A percentile compares a stretch with the other conserved stretches of the same genome.
These are phyloP conservation scores for Zosterops lateralis DNA, from an alignment of 2,113 vertebrate genomes.

Conservation along the genomic window DNA sequence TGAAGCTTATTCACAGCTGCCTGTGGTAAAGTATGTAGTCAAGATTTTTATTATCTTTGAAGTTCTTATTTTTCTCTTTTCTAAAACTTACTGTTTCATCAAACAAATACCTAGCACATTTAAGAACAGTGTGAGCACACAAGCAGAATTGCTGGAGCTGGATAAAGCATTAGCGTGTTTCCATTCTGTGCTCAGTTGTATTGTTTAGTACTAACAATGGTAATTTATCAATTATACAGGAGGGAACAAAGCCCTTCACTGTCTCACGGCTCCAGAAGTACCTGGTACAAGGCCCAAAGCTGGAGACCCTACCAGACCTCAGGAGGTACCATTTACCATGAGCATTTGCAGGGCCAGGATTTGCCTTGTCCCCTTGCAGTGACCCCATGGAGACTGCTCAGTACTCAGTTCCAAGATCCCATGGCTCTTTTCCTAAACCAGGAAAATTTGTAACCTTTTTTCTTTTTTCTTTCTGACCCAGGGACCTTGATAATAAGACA, in stretches of 20 bases:
- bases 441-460: not conserved
- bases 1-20: conserved; percentile 73
- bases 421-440: not conserved
- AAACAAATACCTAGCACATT: conserved; percentile 72
- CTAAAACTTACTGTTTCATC: conserved; percentile 74
- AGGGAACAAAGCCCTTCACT: conserved; percentile 1
- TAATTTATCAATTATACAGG: conserved; percentile 51
- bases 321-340: accelerated
- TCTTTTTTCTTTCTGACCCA: not conserved
- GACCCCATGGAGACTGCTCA: not conserved
- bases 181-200: conserved; percentile 57
- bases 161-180: conserved; percentile 55
- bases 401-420: not conserved
- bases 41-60: conserved; percentile 77
- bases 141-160: conserved; percentile 58
- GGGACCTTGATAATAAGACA: not conserved
- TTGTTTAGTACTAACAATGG: conserved; percentile 43
- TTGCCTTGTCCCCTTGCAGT: not conserved
- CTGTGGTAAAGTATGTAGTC: conserved; percentile 69
- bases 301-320: not conserved
- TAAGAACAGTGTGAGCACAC: conserved; percentile 59
- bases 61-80: conserved; percentile 75
- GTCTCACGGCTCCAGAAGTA: not conserved
- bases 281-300: not conserved
- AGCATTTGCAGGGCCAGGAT: not conserved